These are phyloP conservation scores for Noturus placidus DNA, from an alignment of 2,113 vertebrate species.

Conservation along the genomic window DNA sequence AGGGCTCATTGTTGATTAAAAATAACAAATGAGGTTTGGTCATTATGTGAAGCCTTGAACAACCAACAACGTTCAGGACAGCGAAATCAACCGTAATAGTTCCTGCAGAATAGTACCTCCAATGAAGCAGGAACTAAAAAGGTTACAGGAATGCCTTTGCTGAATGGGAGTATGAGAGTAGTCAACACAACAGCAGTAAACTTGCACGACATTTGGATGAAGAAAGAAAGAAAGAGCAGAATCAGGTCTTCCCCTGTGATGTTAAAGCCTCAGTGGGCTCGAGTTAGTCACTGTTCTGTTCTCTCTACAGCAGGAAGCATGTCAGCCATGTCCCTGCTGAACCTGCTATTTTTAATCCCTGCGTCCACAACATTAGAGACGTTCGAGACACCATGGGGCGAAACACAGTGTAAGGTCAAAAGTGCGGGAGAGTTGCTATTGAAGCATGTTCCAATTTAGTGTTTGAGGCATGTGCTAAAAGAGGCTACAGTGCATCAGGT, in stretches of 20 bases:
- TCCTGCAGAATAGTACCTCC: not conserved
- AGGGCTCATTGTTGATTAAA: not conserved
- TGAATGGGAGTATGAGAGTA: not conserved
- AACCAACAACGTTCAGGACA: not conserved
- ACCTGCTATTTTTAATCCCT: conserved; percentile 51
- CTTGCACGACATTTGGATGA: not conserved
- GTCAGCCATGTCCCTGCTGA: conserved; percentile 35
- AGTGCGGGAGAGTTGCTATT: conserved; percentile 17
- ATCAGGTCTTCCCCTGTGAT: conserved; percentile 38
- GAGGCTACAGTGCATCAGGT: not conserved
- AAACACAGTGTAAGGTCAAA: conserved; percentile 46
- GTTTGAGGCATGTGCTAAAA: not conserved
- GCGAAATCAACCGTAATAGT: not conserved
- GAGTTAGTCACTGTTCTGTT: not conserved
- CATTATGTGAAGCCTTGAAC: not conserved
- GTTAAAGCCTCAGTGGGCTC: conserved; percentile 25
- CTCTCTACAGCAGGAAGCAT: conserved; percentile 36
- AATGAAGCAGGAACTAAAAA: not conserved
- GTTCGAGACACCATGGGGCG: conserved; percentile 12
- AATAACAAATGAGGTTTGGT: not conserved
- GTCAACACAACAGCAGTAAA: not conserved
- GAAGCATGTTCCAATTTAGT: conserved; percentile 20
- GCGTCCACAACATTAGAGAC: conserved; percentile 3
- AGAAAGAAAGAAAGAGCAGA: not conserved
- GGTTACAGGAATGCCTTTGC: not conserved